Conservation (phyloP, 2,888 invertebrate species). For the Colostygia pectinataria region DNA sequence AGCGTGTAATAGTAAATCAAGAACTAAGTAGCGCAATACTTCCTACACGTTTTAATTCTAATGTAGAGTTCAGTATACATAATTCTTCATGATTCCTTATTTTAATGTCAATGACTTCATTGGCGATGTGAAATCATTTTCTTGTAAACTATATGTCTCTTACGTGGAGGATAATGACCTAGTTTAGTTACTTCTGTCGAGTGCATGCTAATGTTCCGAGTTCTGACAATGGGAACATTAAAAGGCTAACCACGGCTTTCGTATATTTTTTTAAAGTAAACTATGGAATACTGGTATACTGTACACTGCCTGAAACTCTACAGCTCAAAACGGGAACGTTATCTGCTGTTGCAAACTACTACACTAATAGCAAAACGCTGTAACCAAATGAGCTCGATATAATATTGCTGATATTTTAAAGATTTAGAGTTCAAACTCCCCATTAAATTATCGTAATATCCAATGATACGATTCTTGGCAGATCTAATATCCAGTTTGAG, state of each 20-base stretch:
- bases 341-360: slow-evolving; percentile 65
- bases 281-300: neutral
- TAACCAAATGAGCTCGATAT: slow-evolving; percentile 51
- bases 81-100: no score
- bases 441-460: slow-evolving; percentile 25
- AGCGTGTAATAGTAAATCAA: slow-evolving; percentile 16
- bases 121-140: no score
- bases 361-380: slow-evolving; percentile 68
- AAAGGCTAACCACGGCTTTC: no score
- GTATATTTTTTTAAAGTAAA: no score
- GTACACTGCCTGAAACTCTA: slow-evolving; percentile 11
- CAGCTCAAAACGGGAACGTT: slow-evolving; percentile 55
- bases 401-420: slow-evolving; percentile 55
- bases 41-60: no score
- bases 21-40: slow-evolving; percentile 14
- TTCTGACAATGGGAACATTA: no score
- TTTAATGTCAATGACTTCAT: no score
- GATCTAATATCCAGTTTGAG: neutral
- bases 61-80: no score
- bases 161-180: no score
- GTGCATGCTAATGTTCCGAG: no score
- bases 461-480: slow-evolving; percentile 24
- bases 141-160: no score
- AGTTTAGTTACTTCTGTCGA: no score
- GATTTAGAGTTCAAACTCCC: slow-evolving; percentile 22